These are phyloP conservation scores for Hypotaenidia okinawae DNA, from an alignment of 2,797 vertebrate species.

Conservation along the genomic window DNA sequence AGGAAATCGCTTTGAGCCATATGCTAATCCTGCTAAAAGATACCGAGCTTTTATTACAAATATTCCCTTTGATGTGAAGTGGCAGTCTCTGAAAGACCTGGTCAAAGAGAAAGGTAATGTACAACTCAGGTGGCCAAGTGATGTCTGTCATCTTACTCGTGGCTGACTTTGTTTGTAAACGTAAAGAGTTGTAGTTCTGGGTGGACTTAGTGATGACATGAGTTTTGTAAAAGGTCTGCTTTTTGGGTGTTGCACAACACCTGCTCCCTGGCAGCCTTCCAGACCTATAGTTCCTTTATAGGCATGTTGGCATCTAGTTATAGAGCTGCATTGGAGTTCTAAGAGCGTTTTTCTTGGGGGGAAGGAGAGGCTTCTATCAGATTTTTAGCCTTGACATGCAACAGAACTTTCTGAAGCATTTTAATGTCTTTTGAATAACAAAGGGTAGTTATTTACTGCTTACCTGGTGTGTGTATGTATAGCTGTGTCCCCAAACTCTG, in stretches of 20 bases:
- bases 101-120: conserved; percentile 98
- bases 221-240: conserved; percentile 22
- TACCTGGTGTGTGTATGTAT: conserved; percentile 14
- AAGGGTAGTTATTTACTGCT: background rate
- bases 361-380: background rate
- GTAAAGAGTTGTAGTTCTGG: conserved; percentile 45
- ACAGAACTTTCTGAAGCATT: conserved; percentile 16
- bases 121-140: conserved; percentile 70
- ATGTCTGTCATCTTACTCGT: conserved; percentile 59
- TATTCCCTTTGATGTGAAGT: conserved; percentile 97
- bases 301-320: conserved; percentile 29
- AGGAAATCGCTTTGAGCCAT: conserved; percentile 91
- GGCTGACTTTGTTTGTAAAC: conserved; percentile 39
- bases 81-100: conserved; percentile 97
- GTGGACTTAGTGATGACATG: background rate
- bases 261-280: conserved; percentile 45
- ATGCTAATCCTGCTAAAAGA: conserved; percentile 82
- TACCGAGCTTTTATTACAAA: conserved; percentile 97
- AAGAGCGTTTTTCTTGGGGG: conserved; percentile 15
- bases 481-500: conserved; percentile 5
- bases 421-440: background rate
- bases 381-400: background rate
- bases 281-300: background rate
- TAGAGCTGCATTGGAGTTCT: background rate
- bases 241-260: conserved; percentile 25